Base-by-base conservation (phyloP, 2,113 vertebrate genomes). In the Pionites leucogaster region DNA sequence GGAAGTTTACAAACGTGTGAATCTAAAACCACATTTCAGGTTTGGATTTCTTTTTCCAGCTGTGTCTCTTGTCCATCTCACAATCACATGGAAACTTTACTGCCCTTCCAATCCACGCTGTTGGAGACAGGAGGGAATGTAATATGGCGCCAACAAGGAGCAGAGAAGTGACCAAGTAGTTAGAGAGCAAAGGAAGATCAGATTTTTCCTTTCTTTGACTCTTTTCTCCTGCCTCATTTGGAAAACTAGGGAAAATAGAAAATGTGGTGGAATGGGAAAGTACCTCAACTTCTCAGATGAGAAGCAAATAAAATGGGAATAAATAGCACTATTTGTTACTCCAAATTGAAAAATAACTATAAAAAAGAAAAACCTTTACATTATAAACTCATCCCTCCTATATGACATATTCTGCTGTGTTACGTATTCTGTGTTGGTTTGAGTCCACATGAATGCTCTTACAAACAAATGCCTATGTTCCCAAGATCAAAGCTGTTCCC, bases 161-260 rank as follows among this genome's bases (percentile, higher is more conserved):
- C 57, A 72, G 33, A 76, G 42, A 83, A 93, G 18, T 63, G 28
- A 87, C 74, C 87, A 87, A 86, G 50, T 62, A 87, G 82, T 46
- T 55, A 69, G 13, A 69, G 22, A 77, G 25, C 6, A 52, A 29
- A 28, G 10, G 15, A 52, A 82, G 72, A 86, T 37, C 13, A 64
- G 15, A 17, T 72, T 72, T 7, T 64, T 70, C 42, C 46, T 4
- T 86, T 81, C 63, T 39, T 42, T 42, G 17, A 37, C 4, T 50
- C 12, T 76, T 82, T 82, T 69, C 70, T 92, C 6, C 11, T 64
- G 11, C 29, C 47, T 87, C 13, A 24, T 28, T 9, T 85, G 59
- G 24, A 74, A 95, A 87, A 85, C 15, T 23, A 25, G 9, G 15
- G 22, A 44, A 28, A 90, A 77, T 7, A 68, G n/a, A 89, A 90